phyloP scores from a whole-genome alignment of 2,113 vertebrate species.

The Pedetes capensis region DNA sequence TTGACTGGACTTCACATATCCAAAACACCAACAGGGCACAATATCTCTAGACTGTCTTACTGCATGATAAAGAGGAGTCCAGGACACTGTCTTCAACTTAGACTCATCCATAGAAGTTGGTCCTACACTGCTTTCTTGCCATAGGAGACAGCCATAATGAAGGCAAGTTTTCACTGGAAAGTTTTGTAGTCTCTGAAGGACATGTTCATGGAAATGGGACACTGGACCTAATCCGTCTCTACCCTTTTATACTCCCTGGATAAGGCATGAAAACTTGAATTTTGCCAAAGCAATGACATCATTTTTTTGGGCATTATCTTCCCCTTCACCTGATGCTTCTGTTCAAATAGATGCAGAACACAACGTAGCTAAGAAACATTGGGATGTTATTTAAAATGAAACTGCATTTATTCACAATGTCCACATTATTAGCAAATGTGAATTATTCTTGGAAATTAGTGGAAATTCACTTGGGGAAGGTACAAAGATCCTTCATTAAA shows the following conservation, averaged over 20 bases:
- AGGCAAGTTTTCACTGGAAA: background rate
- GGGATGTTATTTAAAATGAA: background rate
- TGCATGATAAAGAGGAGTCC: background rate
- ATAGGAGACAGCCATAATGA: background rate
- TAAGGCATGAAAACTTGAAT: background rate
- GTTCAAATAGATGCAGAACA: background rate
- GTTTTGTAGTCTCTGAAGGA: background rate
- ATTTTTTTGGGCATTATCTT: background rate
- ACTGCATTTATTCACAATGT: background rate
- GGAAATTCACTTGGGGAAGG: background rate
- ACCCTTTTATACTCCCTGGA: background rate
- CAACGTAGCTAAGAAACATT: background rate
- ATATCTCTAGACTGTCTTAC: background rate
- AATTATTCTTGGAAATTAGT: background rate
- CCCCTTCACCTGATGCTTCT: background rate
- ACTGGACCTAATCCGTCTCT: background rate
- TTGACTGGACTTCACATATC: background rate
- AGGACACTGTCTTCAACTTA: background rate
- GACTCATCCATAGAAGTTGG: background rate
- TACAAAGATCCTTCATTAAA: background rate
- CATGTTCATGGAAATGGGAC: background rate
- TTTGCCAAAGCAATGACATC: background rate
- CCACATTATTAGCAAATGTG: background rate
- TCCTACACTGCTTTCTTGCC: background rate
- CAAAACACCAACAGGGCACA: background rate